Conservation (phyloP, 2,113 vertebrate species). For the Epinephelus fuscoguttatus region DNA sequence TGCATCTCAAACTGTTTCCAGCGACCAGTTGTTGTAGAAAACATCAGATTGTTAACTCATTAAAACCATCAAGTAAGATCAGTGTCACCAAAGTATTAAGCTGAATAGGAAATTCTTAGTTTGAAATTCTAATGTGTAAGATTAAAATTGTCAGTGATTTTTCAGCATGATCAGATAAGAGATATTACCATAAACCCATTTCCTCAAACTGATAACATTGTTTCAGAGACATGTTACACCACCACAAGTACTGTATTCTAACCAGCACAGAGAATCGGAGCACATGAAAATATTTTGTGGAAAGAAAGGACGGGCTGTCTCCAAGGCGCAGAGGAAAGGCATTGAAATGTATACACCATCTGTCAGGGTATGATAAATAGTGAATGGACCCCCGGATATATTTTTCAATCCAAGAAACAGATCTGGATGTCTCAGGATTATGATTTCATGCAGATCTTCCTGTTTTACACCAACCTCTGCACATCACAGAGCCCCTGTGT, state of each 20-base stretch:
- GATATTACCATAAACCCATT: background rate
- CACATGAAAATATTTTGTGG: conserved; percentile 25
- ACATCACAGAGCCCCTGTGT: conserved; percentile 22
- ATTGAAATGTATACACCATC: conserved; percentile 36
- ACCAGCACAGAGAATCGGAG: background rate
- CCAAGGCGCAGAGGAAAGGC: conserved; percentile 18
- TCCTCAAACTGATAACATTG: background rate
- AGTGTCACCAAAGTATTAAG: background rate
- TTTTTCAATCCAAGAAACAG: conserved; percentile 34
- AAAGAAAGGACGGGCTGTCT: conserved; percentile 37
- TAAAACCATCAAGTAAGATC: no score
- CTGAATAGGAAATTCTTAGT: background rate
- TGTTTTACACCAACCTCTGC: conserved; percentile 25
- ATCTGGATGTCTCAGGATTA: conserved; percentile 43
- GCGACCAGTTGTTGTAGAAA: background rate
- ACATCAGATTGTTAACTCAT: no score
- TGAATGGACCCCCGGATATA: conserved; percentile 49
- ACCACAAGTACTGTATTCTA: conserved; percentile 13
- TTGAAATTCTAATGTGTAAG: background rate
- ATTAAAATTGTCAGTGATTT: background rate
- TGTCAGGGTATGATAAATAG: conserved; percentile 64
- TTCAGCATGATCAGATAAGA: background rate
- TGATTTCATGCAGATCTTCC: conserved; percentile 60
- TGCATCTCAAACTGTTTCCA: background rate
- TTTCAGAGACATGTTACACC: conserved; percentile 2